Base-by-base conservation (phyloP, 1,140 invertebrate species). In the Scaptomyza pallida region DNA sequence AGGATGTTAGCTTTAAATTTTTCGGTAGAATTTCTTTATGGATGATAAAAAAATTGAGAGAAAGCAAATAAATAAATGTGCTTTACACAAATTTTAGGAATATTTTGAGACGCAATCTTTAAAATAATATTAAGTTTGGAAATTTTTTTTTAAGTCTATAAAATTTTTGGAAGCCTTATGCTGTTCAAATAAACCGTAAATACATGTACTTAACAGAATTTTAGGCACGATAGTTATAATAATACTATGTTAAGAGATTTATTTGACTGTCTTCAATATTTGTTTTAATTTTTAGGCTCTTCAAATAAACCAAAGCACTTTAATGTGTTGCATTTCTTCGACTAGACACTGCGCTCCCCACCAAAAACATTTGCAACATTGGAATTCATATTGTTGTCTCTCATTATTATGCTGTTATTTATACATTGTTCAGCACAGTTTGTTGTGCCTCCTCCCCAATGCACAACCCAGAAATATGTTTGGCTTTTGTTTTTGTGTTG, bases 351-450 rank as follows among this genome's bases (percentile, higher is more conserved):
- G n/a, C n/a, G n/a, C n/a, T n/a, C n/a, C n/a, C 21, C n/a, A 2
- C 33, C 45, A 30, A 37, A 69, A 13, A 9, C n/a, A n/a, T 15
- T 33, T 56, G 47, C 52, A 54, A 26, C 65, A 61, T 61, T 60
- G 56, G 43, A 40, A 70, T 56, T 64, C 12, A 35, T 40, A 64
- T 56, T 51, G 67, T 65, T 62, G 54, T 15, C 56, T 73, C 43
- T 56, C 70, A 74, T 79, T 79, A 83, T 83, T 75, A 85, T 85
- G 75, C 75, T 79, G 72, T 75, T 83, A 80, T 81, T 73, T 80
- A 61, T 64, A 71, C 68, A 64, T 61, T 63, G 70, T 76, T 78
- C 62, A 72, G 59, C 68, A 72, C 9, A 41, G 23, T 41, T 41
- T 48, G 54, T 44, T 57, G 15, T 30, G 17, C 17, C 9, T 0